phyloP scores from a whole-genome alignment of 2,113 vertebrate genomes.

The Ptilorrhoa leucosticta region DNA sequence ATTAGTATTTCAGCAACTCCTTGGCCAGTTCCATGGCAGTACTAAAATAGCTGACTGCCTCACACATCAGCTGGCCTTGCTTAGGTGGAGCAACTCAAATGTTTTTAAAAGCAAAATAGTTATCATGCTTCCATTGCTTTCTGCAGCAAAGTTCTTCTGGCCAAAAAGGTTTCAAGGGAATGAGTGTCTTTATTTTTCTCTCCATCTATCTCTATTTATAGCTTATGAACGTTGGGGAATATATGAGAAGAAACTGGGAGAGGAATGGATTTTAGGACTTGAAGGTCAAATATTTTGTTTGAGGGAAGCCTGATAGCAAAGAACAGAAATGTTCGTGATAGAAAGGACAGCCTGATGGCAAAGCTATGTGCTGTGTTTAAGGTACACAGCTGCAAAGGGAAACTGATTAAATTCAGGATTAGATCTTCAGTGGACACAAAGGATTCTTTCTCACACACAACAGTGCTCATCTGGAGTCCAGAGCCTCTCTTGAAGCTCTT shows the following conservation, averaged over 20 bases:
- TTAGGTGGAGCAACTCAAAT: neutral
- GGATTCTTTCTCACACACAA: neutral
- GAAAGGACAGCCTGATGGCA: neutral
- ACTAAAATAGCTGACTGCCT: constrained; percentile 23
- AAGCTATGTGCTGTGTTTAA: neutral
- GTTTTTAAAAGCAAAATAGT: neutral
- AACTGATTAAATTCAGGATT: neutral
- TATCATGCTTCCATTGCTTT: neutral
- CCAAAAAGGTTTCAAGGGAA: neutral
- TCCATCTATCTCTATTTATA: neutral
- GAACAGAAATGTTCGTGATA: neutral
- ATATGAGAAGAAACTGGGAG: neutral
- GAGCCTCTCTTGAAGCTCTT: neutral
- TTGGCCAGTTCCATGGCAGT: neutral
- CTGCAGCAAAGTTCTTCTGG: neutral
- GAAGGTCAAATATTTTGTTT: neutral
- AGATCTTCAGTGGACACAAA: neutral
- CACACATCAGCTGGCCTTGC: neutral
- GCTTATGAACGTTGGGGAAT: neutral
- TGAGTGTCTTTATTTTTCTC: neutral
- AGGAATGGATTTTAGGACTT: neutral
- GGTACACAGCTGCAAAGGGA: neutral
- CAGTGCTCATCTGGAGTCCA: neutral
- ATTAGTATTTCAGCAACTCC: constrained; percentile 14
- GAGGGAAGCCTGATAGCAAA: neutral